These are phyloP conservation scores for Holothuria scabra DNA, from an alignment of 53 echinoderm and acorn worm species.

Conservation along the genomic window DNA sequence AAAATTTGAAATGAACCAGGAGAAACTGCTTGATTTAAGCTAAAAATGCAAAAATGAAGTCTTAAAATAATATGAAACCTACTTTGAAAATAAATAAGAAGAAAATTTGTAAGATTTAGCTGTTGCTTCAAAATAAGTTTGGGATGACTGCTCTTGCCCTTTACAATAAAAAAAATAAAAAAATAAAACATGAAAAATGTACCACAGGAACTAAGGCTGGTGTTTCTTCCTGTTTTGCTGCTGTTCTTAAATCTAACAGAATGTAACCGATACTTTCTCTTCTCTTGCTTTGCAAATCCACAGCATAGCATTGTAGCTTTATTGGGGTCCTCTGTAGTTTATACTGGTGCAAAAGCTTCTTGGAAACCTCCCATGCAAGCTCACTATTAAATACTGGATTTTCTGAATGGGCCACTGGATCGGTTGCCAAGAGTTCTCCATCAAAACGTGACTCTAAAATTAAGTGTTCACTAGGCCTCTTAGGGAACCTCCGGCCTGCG, in stretches of 20 bases:
- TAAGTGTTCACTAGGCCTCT: constrained; percentile 73
- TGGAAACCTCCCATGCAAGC: constrained; percentile 93
- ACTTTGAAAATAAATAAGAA: no score
- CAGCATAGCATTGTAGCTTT: constrained; percentile 86
- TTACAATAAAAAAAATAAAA: neutral
- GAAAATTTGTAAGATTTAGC: no score
- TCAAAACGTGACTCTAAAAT: constrained; percentile 91
- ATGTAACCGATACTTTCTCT: constrained; percentile 89
- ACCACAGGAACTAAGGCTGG: constrained; percentile 89
- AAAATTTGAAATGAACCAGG: no score
- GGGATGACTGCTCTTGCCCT: no score
- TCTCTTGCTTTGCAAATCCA: constrained; percentile 64
- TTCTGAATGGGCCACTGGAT: constrained; percentile 81
- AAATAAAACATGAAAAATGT: constrained; percentile 12
- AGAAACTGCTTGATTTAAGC: no score
- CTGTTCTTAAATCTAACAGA: constrained; percentile 87
- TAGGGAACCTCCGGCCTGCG: constrained; percentile 91
- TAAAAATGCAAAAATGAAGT: no score
- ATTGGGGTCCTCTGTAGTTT: constrained; percentile 93
- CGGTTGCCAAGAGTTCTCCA: constrained; percentile 90
- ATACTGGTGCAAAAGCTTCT: constrained; percentile 90
- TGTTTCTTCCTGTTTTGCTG: constrained; percentile 68
- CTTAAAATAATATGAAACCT: no score
- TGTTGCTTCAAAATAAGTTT: no score
- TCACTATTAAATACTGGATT: constrained; percentile 88